Evolutionary conservation across 1,140 invertebrate species (phyloP).

Genomic region (Diabrotica virgifera): DNA sequence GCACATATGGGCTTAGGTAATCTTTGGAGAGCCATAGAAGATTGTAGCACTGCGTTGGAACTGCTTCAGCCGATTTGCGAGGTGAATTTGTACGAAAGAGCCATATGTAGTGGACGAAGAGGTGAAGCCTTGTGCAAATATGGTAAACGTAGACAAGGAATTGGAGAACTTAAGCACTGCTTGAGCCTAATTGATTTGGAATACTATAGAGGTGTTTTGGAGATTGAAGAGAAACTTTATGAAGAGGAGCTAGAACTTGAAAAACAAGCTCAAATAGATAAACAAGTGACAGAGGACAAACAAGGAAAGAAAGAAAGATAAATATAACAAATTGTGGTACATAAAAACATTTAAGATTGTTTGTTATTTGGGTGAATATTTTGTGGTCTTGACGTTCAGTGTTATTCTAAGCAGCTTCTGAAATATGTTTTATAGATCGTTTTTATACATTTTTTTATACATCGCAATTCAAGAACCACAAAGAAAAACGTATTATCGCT

Average conservation of each 20-base stretch:
- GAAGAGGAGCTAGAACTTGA: not conserved
- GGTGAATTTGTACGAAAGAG: constrained; percentile 66
- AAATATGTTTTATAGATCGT: too few species aligned
- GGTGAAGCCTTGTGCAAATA: constrained; percentile 70
- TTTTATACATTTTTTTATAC: too few species aligned
- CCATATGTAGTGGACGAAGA: constrained; percentile 66
- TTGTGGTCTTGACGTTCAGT: too few species aligned
- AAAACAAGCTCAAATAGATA: not conserved
- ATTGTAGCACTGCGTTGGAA: constrained; percentile 65
- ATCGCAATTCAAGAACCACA: too few species aligned
- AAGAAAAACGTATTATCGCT: too few species aligned
- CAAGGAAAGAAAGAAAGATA: too few species aligned
- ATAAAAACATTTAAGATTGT: too few species aligned
- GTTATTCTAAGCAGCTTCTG: too few species aligned
- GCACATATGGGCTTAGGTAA: constrained; percentile 65
- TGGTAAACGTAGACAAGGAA: constrained; percentile 67
- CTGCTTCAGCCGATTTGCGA: constrained; percentile 68
- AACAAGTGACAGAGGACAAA: too few species aligned
- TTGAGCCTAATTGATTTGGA: constrained; percentile 53
- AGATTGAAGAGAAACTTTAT: not conserved
- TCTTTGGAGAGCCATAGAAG: constrained; percentile 43
- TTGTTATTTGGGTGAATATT: too few species aligned
- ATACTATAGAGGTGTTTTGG: not conserved
- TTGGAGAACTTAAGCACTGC: constrained; percentile 71
- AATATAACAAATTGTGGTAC: too few species aligned